Base-by-base conservation (phyloP, 64 coral and sea anemone genomes). In the Cladopsammia gracilis region DNA sequence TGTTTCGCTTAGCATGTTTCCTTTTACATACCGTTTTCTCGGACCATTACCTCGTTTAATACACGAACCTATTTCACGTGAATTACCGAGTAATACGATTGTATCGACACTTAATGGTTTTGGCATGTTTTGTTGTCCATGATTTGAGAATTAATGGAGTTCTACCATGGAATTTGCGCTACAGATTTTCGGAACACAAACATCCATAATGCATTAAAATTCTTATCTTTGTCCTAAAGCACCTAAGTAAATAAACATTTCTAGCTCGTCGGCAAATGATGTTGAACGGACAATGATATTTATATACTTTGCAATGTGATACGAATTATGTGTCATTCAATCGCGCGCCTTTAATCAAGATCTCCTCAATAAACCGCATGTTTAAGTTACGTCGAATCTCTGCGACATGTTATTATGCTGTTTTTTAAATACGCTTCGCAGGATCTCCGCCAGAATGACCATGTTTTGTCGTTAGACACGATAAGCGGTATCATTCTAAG, bases 191-290 rank as follows among this genome's bases (percentile, higher is more conserved):
- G 7, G 10, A 34, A 67, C 61, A 44, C 62, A 84, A 84, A 68
- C 47, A 84, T 84, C 62, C 80, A 50, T 68, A 67, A 83, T 83
- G 43, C 79, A 84, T 84, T 49, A 84, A 16, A 64, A 82, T 82
- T 82, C 61, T 84, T 84, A 84, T 84, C 80, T 84, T 46, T 84
- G 19, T 84, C 20, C 14, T 13, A 78, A 82, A 80, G 77, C 77
- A 42, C 0, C 77, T 46, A 64, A 67, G 80, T 84, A 84, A 84
- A 84, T 68, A 84, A 84, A 84, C 80, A 84, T 69, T 84, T 49
- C 43, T 20, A 49, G 48, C 10, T 80, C 15, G 62, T 84, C 80
- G 80, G 80, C 44, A 50, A 66, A 11, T 66, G 44, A 51, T 68
- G 44, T 47, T 66, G 6, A 2, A 26, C 0, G 20, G 4, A 5